Evolutionary conservation across 2,113 vertebrate species (phyloP), one percentile per base, ranked within the genome.

Genomic region (Orcinus orca): DNA sequence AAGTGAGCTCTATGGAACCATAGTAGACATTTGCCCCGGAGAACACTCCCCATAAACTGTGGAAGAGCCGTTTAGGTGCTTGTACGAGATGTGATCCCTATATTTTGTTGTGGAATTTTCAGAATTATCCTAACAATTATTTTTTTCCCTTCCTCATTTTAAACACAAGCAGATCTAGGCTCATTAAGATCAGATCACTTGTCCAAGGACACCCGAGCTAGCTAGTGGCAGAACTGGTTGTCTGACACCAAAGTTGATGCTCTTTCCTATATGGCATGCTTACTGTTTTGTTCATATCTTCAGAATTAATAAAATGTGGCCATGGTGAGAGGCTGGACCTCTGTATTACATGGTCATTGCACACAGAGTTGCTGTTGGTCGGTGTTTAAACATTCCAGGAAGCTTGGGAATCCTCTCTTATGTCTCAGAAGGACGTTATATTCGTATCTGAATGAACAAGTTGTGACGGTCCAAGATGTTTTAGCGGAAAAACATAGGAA

Each of bases 401-500:
- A 76, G 63, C 31, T 81, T 47, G 73, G 90, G 82, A 97, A 93
- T 92, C 70, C 73, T 83, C 60, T 77, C 55, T 76, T 14, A n/a
- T 7, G 70, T 84, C 63, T 93, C 38, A 3, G 79, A 80, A 87
- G 44, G 89, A 83, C 50, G 79, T 88, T 50, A 53, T 89, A 41
- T 93, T 90, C 93, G 62, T 88, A 47, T 82, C 76, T 93, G 88
- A 97, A 83, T 70, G 73, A 87, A 58, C 41, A 71, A 95, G 67
- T 76, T 60, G 55, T 71, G 44, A 47, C 44, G 63, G 70, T 93
- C 85, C 50, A 53, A 83, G 82, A 68, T 97, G 68, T 91, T 95
- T 93, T 55, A 91, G 84, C 71, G 31, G 88, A 93, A 97, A 95
- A 93, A 88, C 86, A 90, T 31, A 71, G 70, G 74, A 87, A 60